Evolutionary conservation across 1,140 invertebrate species (phyloP), one percentile per base, ranked within the genome.

Genomic region (Philaenus spumarius): DNA sequence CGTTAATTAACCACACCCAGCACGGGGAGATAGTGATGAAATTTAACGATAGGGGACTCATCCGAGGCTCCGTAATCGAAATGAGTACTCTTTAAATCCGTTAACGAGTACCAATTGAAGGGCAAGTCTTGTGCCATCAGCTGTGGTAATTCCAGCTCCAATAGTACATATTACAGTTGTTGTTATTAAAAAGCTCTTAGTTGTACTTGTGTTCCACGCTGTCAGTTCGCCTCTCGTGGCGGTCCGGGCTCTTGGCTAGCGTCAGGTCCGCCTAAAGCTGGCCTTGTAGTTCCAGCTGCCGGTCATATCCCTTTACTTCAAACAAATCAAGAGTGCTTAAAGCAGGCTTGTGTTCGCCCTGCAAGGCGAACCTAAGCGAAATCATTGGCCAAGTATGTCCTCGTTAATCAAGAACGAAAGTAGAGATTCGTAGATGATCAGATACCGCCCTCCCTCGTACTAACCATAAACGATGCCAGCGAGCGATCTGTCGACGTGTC

Each of bases 51-150:
- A 14, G 3, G 12, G 40, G 40, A 82, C 83, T 85, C 83, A 79
- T 82, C 75, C 75, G 80, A 82, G 80, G 84, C 80, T 80, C 80
- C 78, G 82, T 86, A 84, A 90, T 89, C 79, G 85, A 84, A 90
- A 89, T 89, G 86, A 87, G 83, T 83, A 85, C 83, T 89, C 80
- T 89, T 80, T 87, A 90, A 90, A 90, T 82, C 81, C 81, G 83
- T 89, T 86, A 86, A 86, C 83, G 82, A 90, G 85, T 82, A 90
- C 78, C 79, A 62, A 82, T 88, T 89, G 85, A 85, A 89, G 87
- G 87, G 87, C 85, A 91, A 91, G 87, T 90, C 86, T 88, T 84
- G 84, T 87, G 84, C 85, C 85, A 88, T 86, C 86, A 85, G 83
- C 84, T 81, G 87, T 86, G 20, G 45, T 47, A 47, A 47, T 47